Percentiles rank a stretch among this genome's conserved stretches.
phyloP scores from a whole-genome alignment of 2,888 invertebrate genomes.

The Drosophila affinis region DNA sequence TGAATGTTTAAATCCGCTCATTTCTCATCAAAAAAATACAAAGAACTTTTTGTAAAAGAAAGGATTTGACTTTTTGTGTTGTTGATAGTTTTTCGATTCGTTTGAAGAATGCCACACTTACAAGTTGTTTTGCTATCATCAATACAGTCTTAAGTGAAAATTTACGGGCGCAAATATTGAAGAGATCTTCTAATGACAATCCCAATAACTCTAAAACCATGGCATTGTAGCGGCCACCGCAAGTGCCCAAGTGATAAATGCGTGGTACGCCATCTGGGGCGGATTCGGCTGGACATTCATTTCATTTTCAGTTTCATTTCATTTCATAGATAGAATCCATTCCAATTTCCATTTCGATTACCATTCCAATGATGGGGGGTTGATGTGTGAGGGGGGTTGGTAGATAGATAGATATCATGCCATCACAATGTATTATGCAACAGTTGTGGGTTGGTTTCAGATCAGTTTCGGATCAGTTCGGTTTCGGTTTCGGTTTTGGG shows the following conservation, averaged over 20 bases:
- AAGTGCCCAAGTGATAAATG: slow-evolving; percentile 99
- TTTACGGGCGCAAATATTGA: slow-evolving; percentile 99
- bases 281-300: slow-evolving; percentile 73
- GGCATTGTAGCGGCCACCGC: slow-evolving; percentile 99
- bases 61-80: background rate
- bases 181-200: slow-evolving; percentile 99
- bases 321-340: slow-evolving; percentile 26
- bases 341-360: slow-evolving; percentile 12
- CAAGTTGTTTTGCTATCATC: slow-evolving; percentile 98
- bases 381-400: slow-evolving; percentile 39
- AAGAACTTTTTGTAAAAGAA: background rate
- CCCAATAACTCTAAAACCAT: slow-evolving; percentile 99
- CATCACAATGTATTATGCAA: slow-evolving; percentile 68
- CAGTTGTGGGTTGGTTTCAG: slow-evolving; percentile 32
- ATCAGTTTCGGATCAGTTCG: slow-evolving; percentile 36
- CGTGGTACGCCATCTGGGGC: slow-evolving; percentile 97
- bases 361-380: slow-evolving; percentile 12
- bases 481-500: slow-evolving; percentile 23
- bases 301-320: slow-evolving; percentile 16
- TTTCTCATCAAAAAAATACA: slow-evolving; percentile 3
- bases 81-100: slow-evolving; percentile 29
- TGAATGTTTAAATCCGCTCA: background rate
- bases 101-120: slow-evolving; percentile 85
- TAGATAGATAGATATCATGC: slow-evolving; percentile 48
- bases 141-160: slow-evolving; percentile 99